phyloP scores from a whole-genome alignment of 1,140 invertebrate species.

The Zaprionus africanus region DNA sequence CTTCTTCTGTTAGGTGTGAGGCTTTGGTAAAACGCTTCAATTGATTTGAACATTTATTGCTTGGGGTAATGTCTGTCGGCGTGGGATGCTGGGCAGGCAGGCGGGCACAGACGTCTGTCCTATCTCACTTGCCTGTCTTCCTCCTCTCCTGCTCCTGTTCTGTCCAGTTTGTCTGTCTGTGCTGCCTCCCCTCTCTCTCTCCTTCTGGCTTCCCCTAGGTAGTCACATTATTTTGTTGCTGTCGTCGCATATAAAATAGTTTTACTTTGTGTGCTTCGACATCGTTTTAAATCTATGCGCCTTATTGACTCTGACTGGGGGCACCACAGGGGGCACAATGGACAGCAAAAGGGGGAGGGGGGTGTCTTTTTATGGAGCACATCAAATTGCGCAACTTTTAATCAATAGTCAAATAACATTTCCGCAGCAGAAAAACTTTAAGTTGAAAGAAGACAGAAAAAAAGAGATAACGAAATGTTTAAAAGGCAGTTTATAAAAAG shows the following conservation, averaged over 20 bases:
- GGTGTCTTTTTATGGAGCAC: conserved; percentile 32
- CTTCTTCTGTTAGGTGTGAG: conserved; percentile 56
- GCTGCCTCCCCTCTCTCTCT: background rate
- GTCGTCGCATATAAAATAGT: conserved; percentile 72
- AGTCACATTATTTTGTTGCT: conserved; percentile 71
- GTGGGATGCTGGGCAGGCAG: conserved; percentile 28
- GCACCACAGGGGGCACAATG: background rate
- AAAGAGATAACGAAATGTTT: background rate
- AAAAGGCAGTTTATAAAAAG: background rate
- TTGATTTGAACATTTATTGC: conserved; percentile 82
- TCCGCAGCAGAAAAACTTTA: background rate
- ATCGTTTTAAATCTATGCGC: conserved; percentile 52
- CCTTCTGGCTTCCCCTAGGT: conserved; percentile 43
- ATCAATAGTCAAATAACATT: conserved; percentile 39
- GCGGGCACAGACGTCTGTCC: too few species aligned
- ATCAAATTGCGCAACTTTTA: conserved; percentile 55
- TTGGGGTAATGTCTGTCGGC: conserved; percentile 57
- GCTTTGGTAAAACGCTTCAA: conserved; percentile 79
- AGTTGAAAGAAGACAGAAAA: background rate
- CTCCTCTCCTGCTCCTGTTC: background rate
- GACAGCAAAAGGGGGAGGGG: background rate
- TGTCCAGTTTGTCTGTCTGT: background rate
- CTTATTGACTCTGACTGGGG: conserved; percentile 19
- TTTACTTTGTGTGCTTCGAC: conserved; percentile 39
- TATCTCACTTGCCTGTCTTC: too few species aligned